Evolutionary conservation across 2,888 invertebrate genomes (phyloP).

Genomic region (Ormyrus pomaceus): DNA sequence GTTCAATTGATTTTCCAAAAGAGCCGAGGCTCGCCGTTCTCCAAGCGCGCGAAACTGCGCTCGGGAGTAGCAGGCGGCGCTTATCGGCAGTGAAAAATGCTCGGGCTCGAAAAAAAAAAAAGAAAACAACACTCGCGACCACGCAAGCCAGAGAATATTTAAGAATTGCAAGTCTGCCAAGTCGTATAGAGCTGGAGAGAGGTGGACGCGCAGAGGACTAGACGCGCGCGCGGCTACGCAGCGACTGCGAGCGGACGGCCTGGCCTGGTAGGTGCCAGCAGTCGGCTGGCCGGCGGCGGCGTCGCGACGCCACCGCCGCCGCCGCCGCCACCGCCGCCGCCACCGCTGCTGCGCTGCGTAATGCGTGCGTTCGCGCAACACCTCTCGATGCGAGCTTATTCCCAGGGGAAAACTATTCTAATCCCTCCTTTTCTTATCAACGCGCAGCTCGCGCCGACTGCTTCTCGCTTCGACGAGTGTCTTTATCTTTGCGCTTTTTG

Average conservation of each 20-base stretch:
- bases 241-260: constrained; percentile 34
- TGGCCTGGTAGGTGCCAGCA: not conserved
- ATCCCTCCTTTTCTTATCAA: not conserved
- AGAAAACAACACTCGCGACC: too few relatives aligned
- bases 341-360: not conserved
- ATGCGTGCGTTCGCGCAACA: not conserved
- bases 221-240: constrained; percentile 51
- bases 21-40: too few relatives aligned
- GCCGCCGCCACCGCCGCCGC: not conserved
- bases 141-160: too few relatives aligned
- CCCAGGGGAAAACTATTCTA: not conserved
- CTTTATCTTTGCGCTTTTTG: not conserved
- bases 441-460: not conserved
- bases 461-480: not conserved
- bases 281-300: constrained; percentile 11
- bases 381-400: not conserved
- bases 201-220: too few relatives aligned
- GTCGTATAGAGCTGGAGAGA: too few relatives aligned
- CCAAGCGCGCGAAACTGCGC: too few relatives aligned
- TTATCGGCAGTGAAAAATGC: too few relatives aligned
- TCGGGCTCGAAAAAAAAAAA: too few relatives aligned
- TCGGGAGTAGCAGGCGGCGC: too few relatives aligned
- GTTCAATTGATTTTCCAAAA: too few relatives aligned
- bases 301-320: constrained; percentile 19
- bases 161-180: too few relatives aligned